These are phyloP conservation scores for Channa argus DNA, from an alignment of 2,113 vertebrate genomes.

Conservation along the genomic window DNA sequence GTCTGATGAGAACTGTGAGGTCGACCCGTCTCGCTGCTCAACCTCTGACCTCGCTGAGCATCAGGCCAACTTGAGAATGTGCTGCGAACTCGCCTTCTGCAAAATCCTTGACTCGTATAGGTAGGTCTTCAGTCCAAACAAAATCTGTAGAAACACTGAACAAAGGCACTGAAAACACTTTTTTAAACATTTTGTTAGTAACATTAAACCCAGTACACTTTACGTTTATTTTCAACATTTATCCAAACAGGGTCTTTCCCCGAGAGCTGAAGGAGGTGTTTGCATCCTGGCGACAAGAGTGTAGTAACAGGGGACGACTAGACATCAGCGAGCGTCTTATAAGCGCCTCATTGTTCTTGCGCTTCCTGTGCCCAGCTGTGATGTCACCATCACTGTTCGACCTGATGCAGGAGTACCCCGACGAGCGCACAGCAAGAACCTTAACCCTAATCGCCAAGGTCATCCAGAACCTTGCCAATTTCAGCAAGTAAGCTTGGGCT, in stretches of 20 bases:
- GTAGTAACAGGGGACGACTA: constrained; percentile 90
- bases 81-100: constrained; percentile 98
- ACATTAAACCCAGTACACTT: no score
- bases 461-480: constrained; percentile 98
- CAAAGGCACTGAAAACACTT: no score
- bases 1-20: constrained; percentile 98
- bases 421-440: constrained; percentile 94
- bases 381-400: constrained; percentile 97
- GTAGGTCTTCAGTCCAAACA: constrained; percentile 62
- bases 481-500: constrained; percentile 89
- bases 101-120: constrained; percentile 99
- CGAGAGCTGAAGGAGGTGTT: constrained; percentile 98
- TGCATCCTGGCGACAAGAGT: constrained; percentile 96
- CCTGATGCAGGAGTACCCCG: constrained; percentile 95
- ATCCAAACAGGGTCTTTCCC: constrained; percentile 87
- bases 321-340: constrained; percentile 98
- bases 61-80: constrained; percentile 98
- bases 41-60: constrained; percentile 91
- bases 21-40: constrained; percentile 92
- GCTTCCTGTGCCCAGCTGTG: constrained; percentile 97
- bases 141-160: no score
- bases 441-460: constrained; percentile 98
- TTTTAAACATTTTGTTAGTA: no score
- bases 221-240: no score
- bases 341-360: constrained; percentile 96